Percentiles rank a stretch among this genome's conserved stretches.
These are phyloP conservation scores for Arctocebus calabarensis DNA, from an alignment of 2,797 vertebrate genomes.

Conservation along the genomic window DNA sequence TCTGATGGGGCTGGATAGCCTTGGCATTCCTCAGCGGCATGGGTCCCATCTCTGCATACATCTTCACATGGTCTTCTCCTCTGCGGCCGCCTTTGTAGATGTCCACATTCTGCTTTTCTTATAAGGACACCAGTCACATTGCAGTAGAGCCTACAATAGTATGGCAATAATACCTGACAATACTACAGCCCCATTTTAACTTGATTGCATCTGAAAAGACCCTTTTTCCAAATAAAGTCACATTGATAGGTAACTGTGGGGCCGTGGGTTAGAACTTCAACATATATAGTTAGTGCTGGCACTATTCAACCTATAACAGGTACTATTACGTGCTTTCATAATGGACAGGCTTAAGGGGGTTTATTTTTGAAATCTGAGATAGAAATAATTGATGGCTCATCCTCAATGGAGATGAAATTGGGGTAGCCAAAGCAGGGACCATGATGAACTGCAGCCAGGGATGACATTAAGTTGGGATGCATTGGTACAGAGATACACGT, in stretches of 20 bases:
- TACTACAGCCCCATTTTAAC: background rate
- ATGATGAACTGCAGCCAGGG: background rate
- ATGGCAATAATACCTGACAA: background rate
- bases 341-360: background rate
- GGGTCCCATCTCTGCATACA: accelerated
- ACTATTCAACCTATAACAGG: background rate
- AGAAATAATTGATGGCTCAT: background rate
- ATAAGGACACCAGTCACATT: background rate
- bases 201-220: background rate
- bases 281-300: background rate
- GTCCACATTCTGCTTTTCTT: background rate
- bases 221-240: background rate
- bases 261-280: background rate
- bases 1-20: accelerated
- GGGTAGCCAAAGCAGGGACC: background rate
- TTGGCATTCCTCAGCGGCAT: background rate
- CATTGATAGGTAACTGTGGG: background rate
- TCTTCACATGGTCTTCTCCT: background rate
- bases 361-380: background rate
- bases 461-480: background rate
- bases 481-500: background rate
- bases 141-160: too few relatives aligned
- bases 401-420: too few relatives aligned
- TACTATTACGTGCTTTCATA: background rate
- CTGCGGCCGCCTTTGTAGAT: background rate